phyloP scores from a whole-genome alignment of 1,140 invertebrate species.

The Drosophila willistoni region DNA sequence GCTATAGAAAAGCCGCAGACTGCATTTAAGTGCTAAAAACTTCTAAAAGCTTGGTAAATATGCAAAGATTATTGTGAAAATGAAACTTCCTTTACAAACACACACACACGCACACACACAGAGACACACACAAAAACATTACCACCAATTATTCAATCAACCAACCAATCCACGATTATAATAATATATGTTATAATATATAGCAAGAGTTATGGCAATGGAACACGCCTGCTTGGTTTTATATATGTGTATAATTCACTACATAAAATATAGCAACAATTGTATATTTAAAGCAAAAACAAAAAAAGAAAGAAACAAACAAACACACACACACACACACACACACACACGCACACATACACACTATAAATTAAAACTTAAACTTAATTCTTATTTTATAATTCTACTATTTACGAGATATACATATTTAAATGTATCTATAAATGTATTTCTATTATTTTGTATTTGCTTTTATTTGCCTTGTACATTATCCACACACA shows the following conservation, averaged over 20 bases:
- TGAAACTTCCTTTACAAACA: constrained; percentile 28
- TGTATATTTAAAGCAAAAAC: constrained; percentile 56
- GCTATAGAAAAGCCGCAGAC: constrained; percentile 57
- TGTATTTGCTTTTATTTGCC: constrained; percentile 47
- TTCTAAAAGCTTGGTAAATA: constrained; percentile 58
- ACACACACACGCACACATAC: constrained; percentile 16
- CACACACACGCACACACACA: constrained; percentile 8
- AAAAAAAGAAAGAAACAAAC: neutral
- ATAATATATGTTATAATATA: constrained; percentile 25
- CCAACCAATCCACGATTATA: neutral
- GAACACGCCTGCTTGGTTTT: constrained; percentile 75
- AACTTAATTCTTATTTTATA: constrained; percentile 70
- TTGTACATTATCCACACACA: constrained; percentile 69
- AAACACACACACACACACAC: constrained; percentile 14
- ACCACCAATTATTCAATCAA: constrained; percentile 10
- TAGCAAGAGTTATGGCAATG: constrained; percentile 73
- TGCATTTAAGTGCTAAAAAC: constrained; percentile 38
- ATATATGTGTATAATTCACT: constrained; percentile 44
- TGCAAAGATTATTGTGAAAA: constrained; percentile 36
- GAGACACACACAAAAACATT: neutral
- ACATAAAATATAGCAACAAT: constrained; percentile 64
- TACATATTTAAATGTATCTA: constrained; percentile 7
- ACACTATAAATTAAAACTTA: constrained; percentile 38
- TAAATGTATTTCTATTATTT: constrained; percentile 9
- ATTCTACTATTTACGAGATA: constrained; percentile 15